Base-by-base conservation (phyloP, 2,888 invertebrate species). In the Diplazon laetatorius region DNA sequence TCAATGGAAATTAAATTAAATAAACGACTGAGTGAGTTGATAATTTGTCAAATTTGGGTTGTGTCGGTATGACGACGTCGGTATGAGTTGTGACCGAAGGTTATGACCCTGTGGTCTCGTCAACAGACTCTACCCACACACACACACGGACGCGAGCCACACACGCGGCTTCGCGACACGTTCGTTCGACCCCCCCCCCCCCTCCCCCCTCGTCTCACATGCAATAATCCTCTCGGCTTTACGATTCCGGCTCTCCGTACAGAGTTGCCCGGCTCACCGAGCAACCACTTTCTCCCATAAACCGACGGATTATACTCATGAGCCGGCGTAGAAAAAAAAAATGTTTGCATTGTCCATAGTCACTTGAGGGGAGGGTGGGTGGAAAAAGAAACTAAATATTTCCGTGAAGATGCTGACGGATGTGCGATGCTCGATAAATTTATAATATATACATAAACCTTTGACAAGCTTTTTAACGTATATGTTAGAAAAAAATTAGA, bases 171-270 rank as follows among this genome's bases (percentile, higher is more conserved):
- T 30, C 30, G 30, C 30, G n/a, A n/a, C n/a, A n/a, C n/a, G n/a
- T n/a, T n/a, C n/a, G n/a, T n/a, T n/a, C n/a, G n/a, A n/a, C n/a
- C n/a, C n/a, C n/a, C n/a, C n/a, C n/a, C n/a, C n/a, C 3, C 48
- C 52, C n/a, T 12, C 30, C 52, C 22, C 52, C 50, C n/a, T 5
- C 52, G 22, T 60, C 69, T 69, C 71, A n/a, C 50, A 50, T 22
- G 78, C 75, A 77, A 84, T 84, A 84, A 83, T 82, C 82, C 79
- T 60, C 10, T 35, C 30, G 78, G 82, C 82, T 84, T 84, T 82
- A 80, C 80, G 79, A 82, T 72, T 73, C 73, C n/a, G n/a, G n/a
- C n/a, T 46, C 72, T 72, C 52, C 57, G 44, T 70, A 52, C 73
- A 55, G 68, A 73, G 74, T 59, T 73, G 76, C 66, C n/a, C 46